These are phyloP conservation scores for Phodopus roborovskii DNA, from an alignment of 2,113 vertebrate species.

Conservation along the genomic window DNA sequence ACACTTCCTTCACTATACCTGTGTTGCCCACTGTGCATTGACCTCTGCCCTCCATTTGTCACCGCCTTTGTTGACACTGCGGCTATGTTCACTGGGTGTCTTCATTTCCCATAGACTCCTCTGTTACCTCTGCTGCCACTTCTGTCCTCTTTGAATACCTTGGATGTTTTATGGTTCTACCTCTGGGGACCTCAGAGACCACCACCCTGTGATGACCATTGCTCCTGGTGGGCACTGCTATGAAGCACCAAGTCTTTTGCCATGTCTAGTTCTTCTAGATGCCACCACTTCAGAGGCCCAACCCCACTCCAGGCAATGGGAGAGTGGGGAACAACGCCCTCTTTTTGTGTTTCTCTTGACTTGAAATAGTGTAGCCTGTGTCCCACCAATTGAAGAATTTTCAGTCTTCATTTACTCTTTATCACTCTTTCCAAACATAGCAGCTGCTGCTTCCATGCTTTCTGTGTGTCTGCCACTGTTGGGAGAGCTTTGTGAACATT, in stretches of 20 bases:
- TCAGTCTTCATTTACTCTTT: background rate
- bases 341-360: background rate
- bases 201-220: rapidly evolving
- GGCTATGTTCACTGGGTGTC: background rate
- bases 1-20: background rate
- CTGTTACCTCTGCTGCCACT: background rate
- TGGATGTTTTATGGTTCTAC: background rate
- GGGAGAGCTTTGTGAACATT: background rate
- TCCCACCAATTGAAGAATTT: background rate
- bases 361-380: background rate
- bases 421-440: background rate
- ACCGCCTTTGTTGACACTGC: background rate
- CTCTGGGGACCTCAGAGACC: background rate
- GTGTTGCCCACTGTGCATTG: background rate
- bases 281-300: background rate
- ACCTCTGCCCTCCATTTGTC: no score
- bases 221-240: background rate
- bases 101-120: background rate
- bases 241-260: background rate
- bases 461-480: background rate
- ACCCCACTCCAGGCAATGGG: background rate
- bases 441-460: background rate
- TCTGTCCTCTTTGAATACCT: background rate
- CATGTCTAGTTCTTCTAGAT: background rate
- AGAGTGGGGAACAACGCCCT: background rate